Conservation (phyloP, 2,113 vertebrate genomes). For the Salvator merianae region DNA sequence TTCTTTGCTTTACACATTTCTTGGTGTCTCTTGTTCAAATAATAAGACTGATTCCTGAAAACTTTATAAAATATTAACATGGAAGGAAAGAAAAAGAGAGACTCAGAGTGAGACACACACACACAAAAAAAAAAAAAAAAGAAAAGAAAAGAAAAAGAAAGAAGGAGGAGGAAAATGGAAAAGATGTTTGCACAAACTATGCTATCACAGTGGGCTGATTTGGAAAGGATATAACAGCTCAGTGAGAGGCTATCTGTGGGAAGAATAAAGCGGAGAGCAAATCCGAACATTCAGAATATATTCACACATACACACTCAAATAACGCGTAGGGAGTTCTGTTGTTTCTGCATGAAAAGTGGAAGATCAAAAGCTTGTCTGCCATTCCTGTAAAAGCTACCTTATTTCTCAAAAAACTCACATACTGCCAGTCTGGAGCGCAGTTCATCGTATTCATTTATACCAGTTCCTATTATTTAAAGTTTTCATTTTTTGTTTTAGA, state of each 20-base stretch:
- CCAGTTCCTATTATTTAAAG: no score
- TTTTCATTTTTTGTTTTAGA: no score
- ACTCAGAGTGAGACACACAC: no score
- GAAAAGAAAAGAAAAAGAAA: neutral
- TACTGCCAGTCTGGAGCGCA: no score
- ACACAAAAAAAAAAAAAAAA: neutral
- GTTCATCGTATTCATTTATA: no score
- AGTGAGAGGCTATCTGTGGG: neutral
- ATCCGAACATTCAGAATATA: neutral
- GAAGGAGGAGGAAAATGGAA: neutral
- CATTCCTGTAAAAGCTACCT: neutral
- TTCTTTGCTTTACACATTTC: neutral
- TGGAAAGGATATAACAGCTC: neutral
- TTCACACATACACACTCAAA: neutral
- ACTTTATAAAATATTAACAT: conserved; percentile 15
- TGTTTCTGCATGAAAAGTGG: neutral
- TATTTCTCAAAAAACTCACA: no score
- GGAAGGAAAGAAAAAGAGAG: neutral
- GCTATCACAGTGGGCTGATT: neutral
- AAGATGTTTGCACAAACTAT: neutral
- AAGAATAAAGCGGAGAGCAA: neutral
- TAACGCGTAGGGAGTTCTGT: neutral
- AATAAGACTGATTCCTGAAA: neutral
- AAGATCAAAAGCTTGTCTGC: no score
- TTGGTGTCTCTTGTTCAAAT: conserved; percentile 5